phyloP scores from a whole-genome alignment of 1,140 invertebrate genomes.

The Lithobius niger region DNA sequence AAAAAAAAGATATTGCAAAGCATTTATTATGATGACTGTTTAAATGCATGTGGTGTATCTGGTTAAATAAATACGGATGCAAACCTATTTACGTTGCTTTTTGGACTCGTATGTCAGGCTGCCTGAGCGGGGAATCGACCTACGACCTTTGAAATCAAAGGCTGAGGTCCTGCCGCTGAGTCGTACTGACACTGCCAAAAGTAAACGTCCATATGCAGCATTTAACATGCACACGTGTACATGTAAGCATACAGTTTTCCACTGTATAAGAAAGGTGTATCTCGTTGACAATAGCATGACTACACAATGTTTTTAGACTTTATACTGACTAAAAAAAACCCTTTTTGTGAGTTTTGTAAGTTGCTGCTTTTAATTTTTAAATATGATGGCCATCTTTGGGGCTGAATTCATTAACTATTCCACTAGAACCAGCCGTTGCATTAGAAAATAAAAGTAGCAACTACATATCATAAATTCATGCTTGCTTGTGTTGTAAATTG shows the following conservation, averaged over 20 bases:
- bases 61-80: background rate
- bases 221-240: no score
- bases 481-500: conserved; percentile 12
- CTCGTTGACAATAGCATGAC: no score
- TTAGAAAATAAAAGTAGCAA: conserved; percentile 13
- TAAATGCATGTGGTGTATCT: conserved; percentile 25
- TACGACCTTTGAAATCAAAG: background rate
- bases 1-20: no score
- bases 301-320: no score
- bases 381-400: background rate
- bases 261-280: no score
- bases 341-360: no score
- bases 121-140: background rate
- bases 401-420: background rate
- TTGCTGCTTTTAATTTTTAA: no score
- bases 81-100: background rate
- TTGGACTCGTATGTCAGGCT: background rate
- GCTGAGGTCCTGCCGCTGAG: no score
- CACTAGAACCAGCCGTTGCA: conserved; percentile 20
- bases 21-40: background rate
- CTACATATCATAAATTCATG: background rate
- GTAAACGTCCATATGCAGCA: no score
- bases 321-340: no score
- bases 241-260: no score
- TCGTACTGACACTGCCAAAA: no score